Conservation (phyloP, 2,797 vertebrate species). For the Danionella dracula region DNA sequence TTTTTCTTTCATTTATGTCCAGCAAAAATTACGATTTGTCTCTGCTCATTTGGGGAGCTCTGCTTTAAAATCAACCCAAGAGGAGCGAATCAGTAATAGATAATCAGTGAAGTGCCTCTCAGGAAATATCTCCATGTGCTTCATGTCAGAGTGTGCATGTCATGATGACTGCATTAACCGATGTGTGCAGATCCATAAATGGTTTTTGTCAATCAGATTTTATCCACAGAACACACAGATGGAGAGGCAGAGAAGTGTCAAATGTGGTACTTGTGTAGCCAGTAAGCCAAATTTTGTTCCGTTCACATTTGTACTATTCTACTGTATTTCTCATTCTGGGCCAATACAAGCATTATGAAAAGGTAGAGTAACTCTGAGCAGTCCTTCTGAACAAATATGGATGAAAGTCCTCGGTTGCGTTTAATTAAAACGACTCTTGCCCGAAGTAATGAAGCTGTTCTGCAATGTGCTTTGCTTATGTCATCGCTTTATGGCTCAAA, state of each 20-base stretch:
- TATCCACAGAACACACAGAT: too few species aligned
- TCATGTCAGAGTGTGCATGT: not conserved
- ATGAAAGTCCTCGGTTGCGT: not conserved
- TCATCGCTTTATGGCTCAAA: not conserved
- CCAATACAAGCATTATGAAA: not conserved
- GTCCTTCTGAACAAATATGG: slow-evolving; percentile 5
- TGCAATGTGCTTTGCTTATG: not conserved
- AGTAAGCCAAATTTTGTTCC: slow-evolving; percentile 27
- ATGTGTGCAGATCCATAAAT: not conserved
- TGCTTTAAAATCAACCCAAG: too few species aligned
- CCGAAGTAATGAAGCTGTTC: slow-evolving; percentile 28
- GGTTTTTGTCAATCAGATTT: not conserved
- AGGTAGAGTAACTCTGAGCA: slow-evolving; percentile 3
- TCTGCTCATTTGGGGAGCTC: too few species aligned
- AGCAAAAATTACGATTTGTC: too few species aligned
- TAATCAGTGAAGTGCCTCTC: slow-evolving; percentile 19
- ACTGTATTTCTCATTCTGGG: slow-evolving; percentile 1
- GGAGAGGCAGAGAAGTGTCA: too few species aligned
- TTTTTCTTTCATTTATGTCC: too few species aligned
- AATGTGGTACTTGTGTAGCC: slow-evolving; percentile 29
- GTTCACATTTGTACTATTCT: slow-evolving; percentile 11
- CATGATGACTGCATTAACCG: not conserved
- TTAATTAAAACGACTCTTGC: slow-evolving; percentile 9
- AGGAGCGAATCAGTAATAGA: not conserved
- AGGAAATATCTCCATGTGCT: slow-evolving; percentile 7